These are phyloP conservation scores for Dasysyrphus tricinctus DNA, from an alignment of 2,888 invertebrate species.

Conservation along the genomic window DNA sequence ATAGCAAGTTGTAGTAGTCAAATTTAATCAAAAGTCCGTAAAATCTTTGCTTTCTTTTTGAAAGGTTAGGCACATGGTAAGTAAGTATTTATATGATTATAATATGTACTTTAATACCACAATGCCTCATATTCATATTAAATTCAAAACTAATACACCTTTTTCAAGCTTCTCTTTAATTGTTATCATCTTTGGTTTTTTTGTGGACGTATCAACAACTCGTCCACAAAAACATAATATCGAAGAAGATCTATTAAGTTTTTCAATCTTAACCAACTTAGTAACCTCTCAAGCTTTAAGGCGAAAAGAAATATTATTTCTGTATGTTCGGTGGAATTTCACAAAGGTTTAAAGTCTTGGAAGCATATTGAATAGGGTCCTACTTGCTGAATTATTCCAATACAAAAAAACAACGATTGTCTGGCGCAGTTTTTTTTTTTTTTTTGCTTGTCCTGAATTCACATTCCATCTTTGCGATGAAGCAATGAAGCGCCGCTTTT, in stretches of 20 bases:
- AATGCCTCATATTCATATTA: too few relatives aligned
- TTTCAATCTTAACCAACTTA: not conserved
- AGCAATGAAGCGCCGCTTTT: slow-evolving; percentile 82
- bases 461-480: slow-evolving; percentile 68
- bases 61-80: too few relatives aligned
- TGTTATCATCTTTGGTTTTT: too few relatives aligned
- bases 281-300: not conserved
- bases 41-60: too few relatives aligned
- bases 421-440: slow-evolving; percentile 39
- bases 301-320: not conserved
- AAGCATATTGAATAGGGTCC: not conserved
- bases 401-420: slow-evolving; percentile 36
- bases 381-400: slow-evolving; percentile 16
- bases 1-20: too few relatives aligned
- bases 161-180: too few relatives aligned
- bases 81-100: too few relatives aligned
- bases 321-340: slow-evolving; percentile 6
- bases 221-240: not conserved
- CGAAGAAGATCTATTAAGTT: not conserved
- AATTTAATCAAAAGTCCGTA: too few relatives aligned
- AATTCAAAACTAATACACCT: too few relatives aligned
- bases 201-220: too few relatives aligned
- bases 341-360: not conserved
- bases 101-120: too few relatives aligned
- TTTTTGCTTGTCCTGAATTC: slow-evolving; percentile 37